These are phyloP conservation scores for Dissostichus mawsoni DNA, from an alignment of 2,113 vertebrate species.

Conservation along the genomic window DNA sequence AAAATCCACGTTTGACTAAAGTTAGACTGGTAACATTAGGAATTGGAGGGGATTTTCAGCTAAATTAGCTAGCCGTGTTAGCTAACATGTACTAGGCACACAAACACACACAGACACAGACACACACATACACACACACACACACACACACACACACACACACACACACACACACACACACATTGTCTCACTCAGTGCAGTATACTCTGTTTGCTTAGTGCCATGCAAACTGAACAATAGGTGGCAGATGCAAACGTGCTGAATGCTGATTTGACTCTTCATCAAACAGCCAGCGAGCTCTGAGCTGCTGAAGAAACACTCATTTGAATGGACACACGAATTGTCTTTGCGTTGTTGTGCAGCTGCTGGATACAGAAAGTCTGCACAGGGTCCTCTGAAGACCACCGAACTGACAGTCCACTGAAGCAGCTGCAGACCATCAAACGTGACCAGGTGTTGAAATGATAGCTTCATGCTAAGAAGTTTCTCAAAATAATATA, in stretches of 20 bases:
- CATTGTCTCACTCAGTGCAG: not conserved
- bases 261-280: conserved; percentile 61
- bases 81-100: too few relatives aligned
- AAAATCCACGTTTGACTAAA: too few relatives aligned
- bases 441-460: not conserved
- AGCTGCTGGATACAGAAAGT: conserved; percentile 40
- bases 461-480: not conserved
- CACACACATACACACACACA: not conserved
- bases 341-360: conserved; percentile 22
- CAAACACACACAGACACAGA: not conserved
- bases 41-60: too few relatives aligned
- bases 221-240: conserved; percentile 57
- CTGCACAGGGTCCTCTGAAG: not conserved
- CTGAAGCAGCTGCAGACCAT: not conserved
- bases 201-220: conserved; percentile 19
- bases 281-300: conserved; percentile 27
- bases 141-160: too few relatives aligned
- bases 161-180: not conserved
- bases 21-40: too few relatives aligned
- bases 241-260: conserved; percentile 51
- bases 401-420: not conserved
- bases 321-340: conserved; percentile 57
- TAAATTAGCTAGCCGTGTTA: too few relatives aligned
- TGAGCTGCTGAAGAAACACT: conserved; percentile 46
- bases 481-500: not conserved